A percentile compares a stretch with the other conserved stretches of the same genome.
Conservation (phyloP, 2,888 invertebrate species). For the Idaea biselata region DNA sequence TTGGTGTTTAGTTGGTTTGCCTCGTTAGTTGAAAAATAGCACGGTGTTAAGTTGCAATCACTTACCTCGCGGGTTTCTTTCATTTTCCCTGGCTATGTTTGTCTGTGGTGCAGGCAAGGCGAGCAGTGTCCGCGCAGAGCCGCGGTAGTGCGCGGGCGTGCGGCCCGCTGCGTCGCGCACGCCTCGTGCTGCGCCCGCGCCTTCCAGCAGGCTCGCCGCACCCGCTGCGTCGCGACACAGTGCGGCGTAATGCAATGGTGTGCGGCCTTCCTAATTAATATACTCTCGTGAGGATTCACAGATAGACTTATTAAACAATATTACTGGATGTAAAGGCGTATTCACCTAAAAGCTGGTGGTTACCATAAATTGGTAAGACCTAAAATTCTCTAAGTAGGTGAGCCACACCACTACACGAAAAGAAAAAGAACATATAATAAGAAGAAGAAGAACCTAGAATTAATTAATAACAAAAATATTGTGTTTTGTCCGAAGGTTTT, state of each 20-base stretch:
- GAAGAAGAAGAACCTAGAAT: no score
- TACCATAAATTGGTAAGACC: no score
- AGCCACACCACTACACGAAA: no score
- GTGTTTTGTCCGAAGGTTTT: no score
- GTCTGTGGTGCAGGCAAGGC: constrained; percentile 48
- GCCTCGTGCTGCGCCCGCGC: constrained; percentile 91
- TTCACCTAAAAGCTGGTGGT: no score
- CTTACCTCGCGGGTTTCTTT: constrained; percentile 58
- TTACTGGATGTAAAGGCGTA: no score
- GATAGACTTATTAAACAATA: neutral
- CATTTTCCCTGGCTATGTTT: constrained; percentile 55
- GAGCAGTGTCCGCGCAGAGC: constrained; percentile 57
- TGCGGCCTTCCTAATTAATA: constrained; percentile 69
- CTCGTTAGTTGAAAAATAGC: constrained; percentile 1
- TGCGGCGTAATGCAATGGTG: constrained; percentile 93
- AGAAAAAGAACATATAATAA: no score
- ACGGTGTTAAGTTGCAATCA: constrained; percentile 15
- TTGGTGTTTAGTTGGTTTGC: neutral
- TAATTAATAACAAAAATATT: no score
- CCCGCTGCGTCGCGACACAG: constrained; percentile 86
- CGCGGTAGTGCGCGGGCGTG: constrained; percentile 69
- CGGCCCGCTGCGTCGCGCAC: constrained; percentile 86
- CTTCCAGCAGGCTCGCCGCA: constrained; percentile 88
- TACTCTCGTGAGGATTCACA: neutral
- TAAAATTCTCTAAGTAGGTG: no score